Conservation (phyloP, 2,113 vertebrate species). For the Rhadina sibilatrix region DNA sequence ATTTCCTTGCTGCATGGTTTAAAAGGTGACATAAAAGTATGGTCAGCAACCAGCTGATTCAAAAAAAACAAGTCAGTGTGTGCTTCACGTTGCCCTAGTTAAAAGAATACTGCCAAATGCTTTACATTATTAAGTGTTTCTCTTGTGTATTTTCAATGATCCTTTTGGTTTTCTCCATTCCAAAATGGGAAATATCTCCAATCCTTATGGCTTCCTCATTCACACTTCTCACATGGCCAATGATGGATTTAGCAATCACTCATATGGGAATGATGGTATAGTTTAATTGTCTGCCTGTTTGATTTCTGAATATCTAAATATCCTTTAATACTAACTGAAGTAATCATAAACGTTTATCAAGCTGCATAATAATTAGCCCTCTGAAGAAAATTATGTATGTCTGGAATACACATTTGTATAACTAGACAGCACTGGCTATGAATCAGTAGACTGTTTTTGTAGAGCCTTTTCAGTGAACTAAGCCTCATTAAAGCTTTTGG, state of each 20-base stretch:
- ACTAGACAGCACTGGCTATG: neutral
- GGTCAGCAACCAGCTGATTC: neutral
- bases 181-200: neutral
- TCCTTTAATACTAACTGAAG: neutral
- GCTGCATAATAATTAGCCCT: neutral
- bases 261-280: neutral
- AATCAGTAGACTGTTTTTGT: neutral
- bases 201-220: neutral
- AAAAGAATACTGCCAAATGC: neutral
- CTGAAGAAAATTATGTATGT: neutral
- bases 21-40: neutral
- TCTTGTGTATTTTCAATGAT: neutral
- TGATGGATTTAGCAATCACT: neutral
- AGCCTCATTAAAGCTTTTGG: neutral
- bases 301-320: neutral
- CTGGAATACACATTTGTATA: neutral
- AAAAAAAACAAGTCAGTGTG: neutral
- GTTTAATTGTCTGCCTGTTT: neutral
- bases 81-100: neutral
- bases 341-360: neutral
- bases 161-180: neutral
- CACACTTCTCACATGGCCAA: rapidly evolving
- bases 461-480: neutral
- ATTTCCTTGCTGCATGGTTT: neutral
- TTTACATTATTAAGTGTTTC: neutral